Percentiles rank a stretch among this genome's conserved stretches.
phyloP scores from a whole-genome alignment of 2,888 invertebrate species.

The Dascillus cervinus region DNA sequence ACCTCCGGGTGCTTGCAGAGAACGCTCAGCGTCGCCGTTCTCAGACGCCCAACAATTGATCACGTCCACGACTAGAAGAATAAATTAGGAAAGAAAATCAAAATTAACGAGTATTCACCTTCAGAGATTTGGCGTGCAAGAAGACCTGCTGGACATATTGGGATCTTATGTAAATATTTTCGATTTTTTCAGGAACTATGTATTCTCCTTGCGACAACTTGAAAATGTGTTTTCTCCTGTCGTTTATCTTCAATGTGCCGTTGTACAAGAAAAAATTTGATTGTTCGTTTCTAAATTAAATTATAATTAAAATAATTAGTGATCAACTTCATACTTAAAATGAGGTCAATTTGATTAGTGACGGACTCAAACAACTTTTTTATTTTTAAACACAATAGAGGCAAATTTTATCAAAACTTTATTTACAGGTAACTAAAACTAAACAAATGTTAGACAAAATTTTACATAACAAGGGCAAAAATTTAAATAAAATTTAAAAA shows the following conservation, averaged over 20 bases:
- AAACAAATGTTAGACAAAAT: no score
- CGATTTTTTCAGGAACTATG: slow-evolving; percentile 97
- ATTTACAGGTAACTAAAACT: no score
- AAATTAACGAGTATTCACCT: slow-evolving; percentile 49
- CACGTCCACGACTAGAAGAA: slow-evolving; percentile 91
- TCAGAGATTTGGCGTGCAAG: slow-evolving; percentile 93
- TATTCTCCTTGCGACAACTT: slow-evolving; percentile 97
- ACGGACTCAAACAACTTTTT: no score
- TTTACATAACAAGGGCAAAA: no score
- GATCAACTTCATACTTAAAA: no score
- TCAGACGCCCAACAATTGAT: slow-evolving; percentile 86
- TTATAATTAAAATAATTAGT: no score
- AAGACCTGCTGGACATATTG: slow-evolving; percentile 92
- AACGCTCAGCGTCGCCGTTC: slow-evolving; percentile 77
- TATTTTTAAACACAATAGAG: no score
- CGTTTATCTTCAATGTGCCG: slow-evolving; percentile 92
- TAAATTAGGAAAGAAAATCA: slow-evolving; percentile 44
- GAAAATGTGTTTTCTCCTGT: slow-evolving; percentile 97
- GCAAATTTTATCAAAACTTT: no score
- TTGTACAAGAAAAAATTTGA: slow-evolving; percentile 67
- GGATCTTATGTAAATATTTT: slow-evolving; percentile 87
- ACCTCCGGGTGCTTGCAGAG: slow-evolving; percentile 80
- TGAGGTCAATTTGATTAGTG: no score
- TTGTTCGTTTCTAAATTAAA: no score
- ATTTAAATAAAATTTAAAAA: no score